Conservation (phyloP, 2,113 vertebrate species). For the Bostrychus sinensis region DNA sequence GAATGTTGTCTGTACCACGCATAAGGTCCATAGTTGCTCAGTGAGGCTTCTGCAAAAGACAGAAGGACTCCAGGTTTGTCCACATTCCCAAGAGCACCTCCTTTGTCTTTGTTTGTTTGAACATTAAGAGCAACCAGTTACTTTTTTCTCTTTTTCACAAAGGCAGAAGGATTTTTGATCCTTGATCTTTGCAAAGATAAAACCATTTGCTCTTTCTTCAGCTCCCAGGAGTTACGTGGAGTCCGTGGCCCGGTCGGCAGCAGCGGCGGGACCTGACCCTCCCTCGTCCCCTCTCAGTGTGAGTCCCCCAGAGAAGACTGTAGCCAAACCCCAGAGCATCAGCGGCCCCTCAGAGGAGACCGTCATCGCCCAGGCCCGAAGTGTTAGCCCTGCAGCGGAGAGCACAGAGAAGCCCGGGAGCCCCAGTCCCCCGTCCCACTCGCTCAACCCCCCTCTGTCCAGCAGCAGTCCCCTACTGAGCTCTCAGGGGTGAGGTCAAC, state of each 20-base stretch:
- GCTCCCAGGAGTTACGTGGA: conserved; percentile 95
- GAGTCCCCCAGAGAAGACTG: conserved; percentile 66
- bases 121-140: too few species aligned
- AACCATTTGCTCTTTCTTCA: conserved; percentile 56
- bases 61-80: too few species aligned
- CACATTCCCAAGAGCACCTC: too few species aligned
- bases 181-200: neutral
- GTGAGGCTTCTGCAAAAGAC: too few species aligned
- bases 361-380: neutral
- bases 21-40: too few species aligned
- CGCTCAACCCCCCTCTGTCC: conserved; percentile 85
- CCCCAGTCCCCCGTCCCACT: conserved; percentile 55
- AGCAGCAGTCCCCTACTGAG: conserved; percentile 93
- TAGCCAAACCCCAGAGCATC: conserved; percentile 64
- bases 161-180: neutral
- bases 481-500: conserved; percentile 83
- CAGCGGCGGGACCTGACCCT: conserved; percentile 66
- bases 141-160: too few species aligned
- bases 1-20: too few species aligned
- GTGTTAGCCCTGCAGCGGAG: conserved; percentile 70
- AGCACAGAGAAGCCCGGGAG: conserved; percentile 64
- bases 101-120: too few species aligned
- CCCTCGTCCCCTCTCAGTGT: conserved; percentile 54
- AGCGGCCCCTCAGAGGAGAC: conserved; percentile 22
- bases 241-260: conserved; percentile 89